Evolutionary conservation across 1,140 invertebrate species (phyloP), one percentile per base, ranked within the genome.

Genomic region (Aphelinus atriplicis): DNA sequence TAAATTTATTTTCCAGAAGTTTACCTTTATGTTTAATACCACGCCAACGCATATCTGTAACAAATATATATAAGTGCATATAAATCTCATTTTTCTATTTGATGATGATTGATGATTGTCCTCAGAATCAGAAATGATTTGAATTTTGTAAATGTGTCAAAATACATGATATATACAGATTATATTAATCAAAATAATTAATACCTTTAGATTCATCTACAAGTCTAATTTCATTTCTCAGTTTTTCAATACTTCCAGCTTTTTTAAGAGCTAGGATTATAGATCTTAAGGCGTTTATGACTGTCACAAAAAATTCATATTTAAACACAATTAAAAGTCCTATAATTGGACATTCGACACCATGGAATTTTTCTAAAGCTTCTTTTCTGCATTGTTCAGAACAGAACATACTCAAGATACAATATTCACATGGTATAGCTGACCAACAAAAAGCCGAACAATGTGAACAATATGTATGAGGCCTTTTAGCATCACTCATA

Each of bases 331-430:
- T 1, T 10, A 68, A 0, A 42, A 56, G 47, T 53, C 43, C 10
- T 42, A 69, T 2, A 58, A 75, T 47, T 7, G 61, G 9, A 57
- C 73, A 75, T 64, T 75, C 73, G 2, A 65, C 60, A 43, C 57
- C 4, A 9, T 75, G 73, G 65, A 58, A 75, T 2, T 75, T 69
- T 65, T 75, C 42, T 5, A 9, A 58, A 53, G 73, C 73, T 51
- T 70, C 61, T 45, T 58, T 42, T n/a, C 65, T 62, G 10, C 73
- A 75, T 70, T 64, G 10, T 26, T 70, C 47, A 9, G 73, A 75
- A 58, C 73, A 75, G 9, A 7, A 75, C 60, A 75, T 53, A 65
- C 60, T 26, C 9, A 9, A 64, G n/a, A 53, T 6, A 42, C 73
- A 75, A 50, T 70, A 57, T 5, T 70, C 53, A 47, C 73, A 75